Percentiles rank a stretch among this genome's conserved stretches.
These are phyloP conservation scores for Dilophus febrilis DNA, from an alignment of 2,888 invertebrate genomes.

Conservation along the genomic window DNA sequence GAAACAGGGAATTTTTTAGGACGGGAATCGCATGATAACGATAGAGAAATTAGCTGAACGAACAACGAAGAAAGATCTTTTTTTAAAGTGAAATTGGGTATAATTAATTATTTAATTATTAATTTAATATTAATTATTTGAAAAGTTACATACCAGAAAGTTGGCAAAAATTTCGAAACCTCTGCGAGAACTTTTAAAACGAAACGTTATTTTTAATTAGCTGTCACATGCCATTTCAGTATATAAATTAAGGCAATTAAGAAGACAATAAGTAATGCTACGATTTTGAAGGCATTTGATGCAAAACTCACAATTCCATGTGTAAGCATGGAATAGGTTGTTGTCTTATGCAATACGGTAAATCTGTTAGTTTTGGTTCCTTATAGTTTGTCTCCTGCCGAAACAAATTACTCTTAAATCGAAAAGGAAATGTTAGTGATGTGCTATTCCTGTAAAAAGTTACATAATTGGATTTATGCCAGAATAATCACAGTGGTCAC, in stretches of 20 bases:
- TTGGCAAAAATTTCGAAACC: constrained; percentile 4
- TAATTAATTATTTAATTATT: constrained; percentile 8
- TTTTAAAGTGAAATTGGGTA: neutral
- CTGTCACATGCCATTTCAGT: constrained; percentile 9
- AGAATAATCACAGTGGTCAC: constrained; percentile 5
- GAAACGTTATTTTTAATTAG: constrained; percentile 13
- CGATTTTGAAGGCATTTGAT: constrained; percentile 3
- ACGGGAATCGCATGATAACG: neutral
- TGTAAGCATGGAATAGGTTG: constrained; percentile 5
- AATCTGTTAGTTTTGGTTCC: constrained; percentile 9
- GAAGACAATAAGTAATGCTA: constrained; percentile 12
- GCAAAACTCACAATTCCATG: neutral
- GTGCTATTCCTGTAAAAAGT: constrained; percentile 11
- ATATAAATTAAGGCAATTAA: constrained; percentile 12
- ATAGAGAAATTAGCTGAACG: neutral
- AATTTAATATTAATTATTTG: no score
- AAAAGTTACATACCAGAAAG: constrained; percentile 9
- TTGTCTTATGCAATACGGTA: constrained; percentile 3
- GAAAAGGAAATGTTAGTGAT: constrained; percentile 12
- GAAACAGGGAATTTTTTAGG: neutral
- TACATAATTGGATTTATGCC: constrained; percentile 12
- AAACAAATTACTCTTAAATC: constrained; percentile 10
- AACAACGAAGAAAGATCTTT: neutral
- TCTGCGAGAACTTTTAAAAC: constrained; percentile 10
- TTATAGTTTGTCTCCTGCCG: constrained; percentile 8